phyloP scores from a whole-genome alignment of 2,797 vertebrate genomes.

The Cossypha caffra region DNA sequence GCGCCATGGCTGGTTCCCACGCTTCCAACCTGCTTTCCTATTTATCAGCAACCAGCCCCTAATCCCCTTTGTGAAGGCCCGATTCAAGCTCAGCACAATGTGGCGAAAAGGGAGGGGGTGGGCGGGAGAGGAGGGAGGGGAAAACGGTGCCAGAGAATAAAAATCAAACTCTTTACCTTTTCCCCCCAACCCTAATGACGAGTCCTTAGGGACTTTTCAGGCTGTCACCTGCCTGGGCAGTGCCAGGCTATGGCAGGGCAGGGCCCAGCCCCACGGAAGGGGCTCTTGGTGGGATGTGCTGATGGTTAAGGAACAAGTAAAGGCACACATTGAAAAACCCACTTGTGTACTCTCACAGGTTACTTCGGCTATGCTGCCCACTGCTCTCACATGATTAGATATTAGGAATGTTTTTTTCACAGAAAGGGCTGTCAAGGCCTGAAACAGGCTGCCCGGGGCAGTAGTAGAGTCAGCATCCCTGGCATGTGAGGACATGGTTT shows the following conservation, averaged over 20 bases:
- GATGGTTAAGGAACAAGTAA: background rate
- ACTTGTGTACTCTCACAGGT: background rate
- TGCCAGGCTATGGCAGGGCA: rapidly evolving
- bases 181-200: rapidly evolving
- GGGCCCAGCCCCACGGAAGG: rapidly evolving
- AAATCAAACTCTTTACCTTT: conserved; percentile 27
- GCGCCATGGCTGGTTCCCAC: conserved; percentile 64
- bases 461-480: background rate
- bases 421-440: background rate
- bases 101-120: conserved; percentile 14
- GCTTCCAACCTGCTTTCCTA: conserved; percentile 64
- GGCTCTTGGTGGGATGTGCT: background rate
- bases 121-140: background rate
- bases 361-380: rapidly evolving
- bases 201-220: background rate
- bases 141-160: background rate
- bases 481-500: background rate
- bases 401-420: background rate
- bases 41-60: conserved; percentile 48
- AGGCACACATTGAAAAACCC: background rate
- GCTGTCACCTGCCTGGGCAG: background rate
- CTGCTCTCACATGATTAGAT: background rate
- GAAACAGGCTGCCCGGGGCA: background rate
- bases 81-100: conserved; percentile 67
- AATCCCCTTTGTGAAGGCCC: conserved; percentile 68